phyloP scores from a whole-genome alignment of 1,140 invertebrate genomes.

The Polypedilum pembai region DNA sequence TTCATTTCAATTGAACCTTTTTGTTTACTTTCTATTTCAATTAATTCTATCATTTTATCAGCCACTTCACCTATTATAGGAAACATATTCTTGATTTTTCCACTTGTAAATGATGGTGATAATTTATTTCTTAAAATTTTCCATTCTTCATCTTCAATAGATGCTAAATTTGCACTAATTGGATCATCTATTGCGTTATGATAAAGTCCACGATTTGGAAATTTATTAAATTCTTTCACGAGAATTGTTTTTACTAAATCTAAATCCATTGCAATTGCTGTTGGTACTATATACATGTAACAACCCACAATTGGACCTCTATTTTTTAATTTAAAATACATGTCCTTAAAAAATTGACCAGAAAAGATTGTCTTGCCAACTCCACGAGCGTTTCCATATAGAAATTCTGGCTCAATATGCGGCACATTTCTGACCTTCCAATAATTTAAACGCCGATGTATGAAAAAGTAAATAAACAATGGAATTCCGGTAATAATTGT shows the following conservation, averaged over 20 bases:
- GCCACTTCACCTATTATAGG: constrained; percentile 30
- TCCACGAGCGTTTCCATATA: constrained; percentile 36
- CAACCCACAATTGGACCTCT: constrained; percentile 36
- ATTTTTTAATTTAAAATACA: neutral
- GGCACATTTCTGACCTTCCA: constrained; percentile 37
- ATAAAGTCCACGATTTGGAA: constrained; percentile 44
- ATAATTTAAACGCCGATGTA: constrained; percentile 30
- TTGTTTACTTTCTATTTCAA: constrained; percentile 29
- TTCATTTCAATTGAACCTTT: constrained; percentile 36
- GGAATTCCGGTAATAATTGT: neutral
- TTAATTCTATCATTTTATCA: constrained; percentile 29
- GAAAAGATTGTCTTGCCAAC: constrained; percentile 29
- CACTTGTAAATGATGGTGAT: constrained; percentile 48
- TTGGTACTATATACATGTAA: constrained; percentile 47
- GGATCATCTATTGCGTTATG: constrained; percentile 47
- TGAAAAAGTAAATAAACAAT: neutral
- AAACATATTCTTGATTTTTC: constrained; percentile 48
- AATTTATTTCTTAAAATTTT: constrained; percentile 46
- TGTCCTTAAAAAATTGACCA: neutral
- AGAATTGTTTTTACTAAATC: constrained; percentile 45
- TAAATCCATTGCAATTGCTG: constrained; percentile 44
- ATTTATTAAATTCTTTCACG: constrained; percentile 46
- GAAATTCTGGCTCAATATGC: constrained; percentile 33
- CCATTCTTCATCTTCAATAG: constrained; percentile 47
- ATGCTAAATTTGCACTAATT: constrained; percentile 47